Conservation (phyloP, 2,888 invertebrate genomes). For the Steinernema scapterisci region DNA sequence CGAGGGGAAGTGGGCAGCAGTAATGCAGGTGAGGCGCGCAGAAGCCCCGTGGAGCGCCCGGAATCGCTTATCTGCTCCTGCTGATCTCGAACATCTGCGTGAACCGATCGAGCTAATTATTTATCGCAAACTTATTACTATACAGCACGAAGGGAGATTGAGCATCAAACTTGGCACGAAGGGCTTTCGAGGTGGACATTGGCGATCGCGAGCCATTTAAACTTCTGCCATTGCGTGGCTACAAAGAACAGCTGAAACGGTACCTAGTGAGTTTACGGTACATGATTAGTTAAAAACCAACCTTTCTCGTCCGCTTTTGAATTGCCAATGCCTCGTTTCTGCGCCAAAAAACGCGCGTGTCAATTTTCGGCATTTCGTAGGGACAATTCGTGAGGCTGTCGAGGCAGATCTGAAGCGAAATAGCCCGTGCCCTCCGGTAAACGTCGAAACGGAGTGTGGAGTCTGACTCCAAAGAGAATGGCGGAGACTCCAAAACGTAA, state of each 20-base stretch:
- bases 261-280: conserved; percentile 9
- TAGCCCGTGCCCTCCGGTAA: conserved; percentile 58
- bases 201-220: conserved; percentile 63
- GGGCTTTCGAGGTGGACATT: conserved; percentile 41
- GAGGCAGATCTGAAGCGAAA: conserved; percentile 56
- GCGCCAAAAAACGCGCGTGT: conserved; percentile 51
- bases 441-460: conserved; percentile 52
- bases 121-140: conserved; percentile 7
- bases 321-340: conserved; percentile 49
- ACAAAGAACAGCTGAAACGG: conserved; percentile 53
- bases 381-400: conserved; percentile 56
- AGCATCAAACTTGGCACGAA: neutral
- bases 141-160: neutral
- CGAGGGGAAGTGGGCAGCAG: too few species aligned
- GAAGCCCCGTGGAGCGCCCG: conserved; percentile 3
- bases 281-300: conserved; percentile 2
- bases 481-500: conserved; percentile 56
- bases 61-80: neutral
- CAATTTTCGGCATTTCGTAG: conserved; percentile 49
- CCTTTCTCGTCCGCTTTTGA: conserved; percentile 47
- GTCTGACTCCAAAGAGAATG: conserved; percentile 48
- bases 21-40: neutral
- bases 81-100: conserved; percentile 21
- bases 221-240: conserved; percentile 60
- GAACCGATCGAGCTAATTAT: conserved; percentile 5